Conservation (phyloP, 1,140 invertebrate species). For the Microplitis demolitor region DNA sequence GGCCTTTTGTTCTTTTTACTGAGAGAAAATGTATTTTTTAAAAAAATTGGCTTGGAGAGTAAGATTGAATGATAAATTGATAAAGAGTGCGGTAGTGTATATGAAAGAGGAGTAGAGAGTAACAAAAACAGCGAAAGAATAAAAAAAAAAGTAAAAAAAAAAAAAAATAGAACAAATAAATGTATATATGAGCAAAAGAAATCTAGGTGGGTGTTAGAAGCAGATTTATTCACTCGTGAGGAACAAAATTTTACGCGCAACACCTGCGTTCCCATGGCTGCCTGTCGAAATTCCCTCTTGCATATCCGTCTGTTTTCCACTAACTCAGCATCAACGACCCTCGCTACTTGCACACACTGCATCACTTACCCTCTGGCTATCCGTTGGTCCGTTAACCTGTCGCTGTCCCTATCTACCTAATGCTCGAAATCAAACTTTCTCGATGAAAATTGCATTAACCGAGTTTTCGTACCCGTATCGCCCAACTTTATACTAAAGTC, state of each 20-base stretch:
- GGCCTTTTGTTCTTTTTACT: neutral
- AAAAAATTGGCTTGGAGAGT: neutral
- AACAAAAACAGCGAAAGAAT: neutral
- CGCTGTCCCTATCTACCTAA: conserved; percentile 6
- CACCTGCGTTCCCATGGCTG: conserved; percentile 27
- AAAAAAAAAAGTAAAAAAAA: neutral
- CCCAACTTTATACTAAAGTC: conserved; percentile 30
- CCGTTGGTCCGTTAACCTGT: conserved; percentile 23
- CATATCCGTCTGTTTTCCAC: neutral
- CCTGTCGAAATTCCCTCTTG: conserved; percentile 14
- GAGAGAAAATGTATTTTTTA: neutral
- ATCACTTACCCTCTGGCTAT: conserved; percentile 25
- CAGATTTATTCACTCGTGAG: conserved; percentile 34
- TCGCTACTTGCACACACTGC: neutral
- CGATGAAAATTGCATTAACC: conserved; percentile 57
- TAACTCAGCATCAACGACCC: neutral
- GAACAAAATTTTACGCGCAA: conserved; percentile 32
- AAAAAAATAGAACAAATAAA: neutral
- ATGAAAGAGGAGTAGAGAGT: neutral
- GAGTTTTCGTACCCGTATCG: conserved; percentile 38
- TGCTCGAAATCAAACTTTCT: conserved; percentile 44
- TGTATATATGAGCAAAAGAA: conserved; percentile 13
- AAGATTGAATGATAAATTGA: conserved; percentile 3
- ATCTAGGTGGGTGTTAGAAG: conserved; percentile 17
- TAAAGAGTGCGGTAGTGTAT: neutral